These are phyloP conservation scores for Acanthiza pusilla DNA, from an alignment of 2,797 vertebrate genomes.

Conservation along the genomic window DNA sequence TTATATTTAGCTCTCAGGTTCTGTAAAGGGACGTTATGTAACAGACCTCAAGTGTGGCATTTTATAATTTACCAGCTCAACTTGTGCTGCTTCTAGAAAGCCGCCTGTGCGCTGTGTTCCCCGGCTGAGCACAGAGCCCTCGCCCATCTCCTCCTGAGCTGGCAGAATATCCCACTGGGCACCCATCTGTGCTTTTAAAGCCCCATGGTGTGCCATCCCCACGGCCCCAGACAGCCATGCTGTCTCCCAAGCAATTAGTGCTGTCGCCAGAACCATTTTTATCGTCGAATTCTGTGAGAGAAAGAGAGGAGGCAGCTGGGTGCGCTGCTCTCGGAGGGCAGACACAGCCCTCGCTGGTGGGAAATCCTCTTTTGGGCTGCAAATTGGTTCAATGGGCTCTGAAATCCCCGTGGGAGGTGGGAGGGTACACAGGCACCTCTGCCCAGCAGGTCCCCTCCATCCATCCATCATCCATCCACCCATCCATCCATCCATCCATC, in stretches of 20 bases:
- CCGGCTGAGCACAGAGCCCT: not conserved
- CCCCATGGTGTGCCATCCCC: not conserved
- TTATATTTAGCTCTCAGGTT: slow-evolving; percentile 70
- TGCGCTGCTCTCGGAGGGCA: not conserved
- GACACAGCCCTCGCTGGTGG: not conserved
- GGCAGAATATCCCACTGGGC: not conserved
- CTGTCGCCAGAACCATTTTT: not conserved
- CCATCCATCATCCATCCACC: no score
- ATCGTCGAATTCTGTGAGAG: not conserved
- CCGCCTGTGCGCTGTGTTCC: not conserved
- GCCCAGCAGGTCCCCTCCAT: not conserved
- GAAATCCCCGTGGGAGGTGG: not conserved
- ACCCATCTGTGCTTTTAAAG: not conserved
- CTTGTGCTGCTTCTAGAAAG: slow-evolving; percentile 24
- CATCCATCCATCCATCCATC: no score
- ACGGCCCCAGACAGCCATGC: fast-evolving
- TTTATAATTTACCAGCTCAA: slow-evolving; percentile 63
- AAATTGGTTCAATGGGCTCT: not conserved
- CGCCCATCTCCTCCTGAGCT: not conserved
- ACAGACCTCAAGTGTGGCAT: slow-evolving; percentile 51
- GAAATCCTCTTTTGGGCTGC: not conserved
- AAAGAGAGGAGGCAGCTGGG: not conserved
- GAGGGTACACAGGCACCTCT: not conserved
- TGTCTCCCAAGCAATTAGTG: not conserved
- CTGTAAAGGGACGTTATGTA: slow-evolving; percentile 59